Evolutionary conservation across 2,888 invertebrate genomes (phyloP).

Genomic region (Cryptus viduatorius): DNA sequence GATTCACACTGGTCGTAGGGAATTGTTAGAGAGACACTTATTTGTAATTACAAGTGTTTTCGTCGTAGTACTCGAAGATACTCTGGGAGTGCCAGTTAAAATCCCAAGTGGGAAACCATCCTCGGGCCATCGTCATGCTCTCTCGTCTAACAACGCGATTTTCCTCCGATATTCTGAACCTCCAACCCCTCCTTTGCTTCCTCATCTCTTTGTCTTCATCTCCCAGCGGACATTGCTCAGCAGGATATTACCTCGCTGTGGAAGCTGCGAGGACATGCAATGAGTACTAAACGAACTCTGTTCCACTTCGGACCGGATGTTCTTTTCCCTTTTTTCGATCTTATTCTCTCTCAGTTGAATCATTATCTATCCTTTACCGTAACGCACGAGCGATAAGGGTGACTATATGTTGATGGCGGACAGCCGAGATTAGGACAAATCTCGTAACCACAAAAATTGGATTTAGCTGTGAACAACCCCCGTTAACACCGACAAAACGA

Average conservation of each 20-base stretch:
- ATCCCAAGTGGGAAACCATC: conserved; percentile 45
- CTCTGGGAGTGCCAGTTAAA: conserved; percentile 58
- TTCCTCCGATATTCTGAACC: conserved; percentile 37
- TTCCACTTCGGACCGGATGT: not conserved
- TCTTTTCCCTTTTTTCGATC: not conserved
- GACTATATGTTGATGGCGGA: not conserved
- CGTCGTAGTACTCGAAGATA: conserved; percentile 49
- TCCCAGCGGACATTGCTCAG: conserved; percentile 30
- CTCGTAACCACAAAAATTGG: not conserved
- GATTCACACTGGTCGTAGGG: conserved; percentile 65
- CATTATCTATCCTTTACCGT: not conserved
- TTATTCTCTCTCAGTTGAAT: not conserved
- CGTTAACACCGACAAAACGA: not conserved
- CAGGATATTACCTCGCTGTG: conserved; percentile 30
- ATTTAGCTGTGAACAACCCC: not conserved
- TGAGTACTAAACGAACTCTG: conserved; percentile 9
- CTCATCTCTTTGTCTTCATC: conserved; percentile 2
- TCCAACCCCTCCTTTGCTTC: not conserved
- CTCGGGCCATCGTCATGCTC: conserved; percentile 24
- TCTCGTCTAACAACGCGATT: conserved; percentile 33
- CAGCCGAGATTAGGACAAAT: too few species aligned
- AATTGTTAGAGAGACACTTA: conserved; percentile 73
- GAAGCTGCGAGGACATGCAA: conserved; percentile 16
- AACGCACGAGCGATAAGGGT: not conserved
- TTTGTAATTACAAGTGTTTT: conserved; percentile 76